Evolutionary conservation across 35 echinoderm and acorn worm genomes (phyloP).

Genomic region (Eucidaris tribuloides): DNA sequence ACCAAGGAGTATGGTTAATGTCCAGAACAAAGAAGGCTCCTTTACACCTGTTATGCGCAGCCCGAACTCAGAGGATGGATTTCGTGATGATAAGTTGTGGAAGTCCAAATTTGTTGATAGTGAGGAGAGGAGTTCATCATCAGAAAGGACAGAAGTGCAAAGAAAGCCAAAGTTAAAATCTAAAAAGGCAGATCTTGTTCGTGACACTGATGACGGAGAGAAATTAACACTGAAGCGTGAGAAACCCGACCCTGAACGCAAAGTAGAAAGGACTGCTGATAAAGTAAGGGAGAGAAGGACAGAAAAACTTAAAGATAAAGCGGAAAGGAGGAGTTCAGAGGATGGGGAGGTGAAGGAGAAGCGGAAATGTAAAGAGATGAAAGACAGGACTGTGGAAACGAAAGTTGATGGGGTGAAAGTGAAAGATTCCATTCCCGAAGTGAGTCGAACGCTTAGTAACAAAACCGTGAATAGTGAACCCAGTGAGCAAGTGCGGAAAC

Average conservation of each 20-base stretch:
- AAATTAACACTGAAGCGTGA: background rate
- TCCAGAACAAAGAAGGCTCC: slow-evolving; percentile 78
- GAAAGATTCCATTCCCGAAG: slow-evolving; percentile 1
- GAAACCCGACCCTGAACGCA: background rate
- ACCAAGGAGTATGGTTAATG: slow-evolving; percentile 57
- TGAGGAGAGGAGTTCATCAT: slow-evolving; percentile 66
- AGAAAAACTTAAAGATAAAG: slow-evolving; percentile 29
- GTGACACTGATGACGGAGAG: background rate
- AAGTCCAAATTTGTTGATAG: slow-evolving; percentile 42
- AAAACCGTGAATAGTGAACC: slow-evolving; percentile 49
- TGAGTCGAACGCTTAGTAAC: slow-evolving; percentile 7
- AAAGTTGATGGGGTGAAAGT: slow-evolving; percentile 45
- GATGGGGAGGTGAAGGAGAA: slow-evolving; percentile 38
- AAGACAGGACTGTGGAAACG: slow-evolving; percentile 2
- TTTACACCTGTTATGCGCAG: slow-evolving; percentile 60
- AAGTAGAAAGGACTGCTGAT: slow-evolving; percentile 41
- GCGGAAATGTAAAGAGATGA: slow-evolving; percentile 33
- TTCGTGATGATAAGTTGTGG: slow-evolving; percentile 45
- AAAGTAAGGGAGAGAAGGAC: slow-evolving; percentile 9
- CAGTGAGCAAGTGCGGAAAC: slow-evolving; percentile 4
- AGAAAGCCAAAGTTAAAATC: slow-evolving; percentile 45
- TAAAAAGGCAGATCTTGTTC: background rate
- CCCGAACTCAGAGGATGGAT: slow-evolving; percentile 59
- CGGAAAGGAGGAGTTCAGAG: slow-evolving; percentile 9
- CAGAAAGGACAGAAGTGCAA: slow-evolving; percentile 39